Percentiles rank a stretch among this genome's conserved stretches.
phyloP scores from a whole-genome alignment of 2,113 vertebrate species.

The Nematolebias whitei region DNA sequence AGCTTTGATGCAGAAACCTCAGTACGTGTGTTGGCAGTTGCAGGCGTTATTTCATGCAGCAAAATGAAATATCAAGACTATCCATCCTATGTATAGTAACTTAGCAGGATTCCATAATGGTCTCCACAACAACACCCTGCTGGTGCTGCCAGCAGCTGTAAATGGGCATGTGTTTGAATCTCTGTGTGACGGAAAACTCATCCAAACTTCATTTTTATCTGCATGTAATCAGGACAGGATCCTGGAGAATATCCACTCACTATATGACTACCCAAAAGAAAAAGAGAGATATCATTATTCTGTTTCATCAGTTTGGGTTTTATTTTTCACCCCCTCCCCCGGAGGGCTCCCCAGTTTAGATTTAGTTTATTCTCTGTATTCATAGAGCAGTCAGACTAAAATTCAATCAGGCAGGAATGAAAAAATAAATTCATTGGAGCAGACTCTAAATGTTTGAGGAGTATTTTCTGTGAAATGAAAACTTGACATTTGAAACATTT shows the following conservation, averaged over 20 bases:
- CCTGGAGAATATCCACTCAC: slow-evolving; percentile 35
- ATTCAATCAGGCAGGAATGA: slow-evolving; percentile 26
- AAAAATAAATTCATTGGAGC: not conserved
- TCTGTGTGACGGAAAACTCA: slow-evolving; percentile 2
- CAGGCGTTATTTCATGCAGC: slow-evolving; percentile 54
- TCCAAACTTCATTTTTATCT: slow-evolving; percentile 28
- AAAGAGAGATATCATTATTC: slow-evolving; percentile 7
- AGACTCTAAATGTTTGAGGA: not conserved
- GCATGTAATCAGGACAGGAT: slow-evolving; percentile 50
- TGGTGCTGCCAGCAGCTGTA: slow-evolving; percentile 25
- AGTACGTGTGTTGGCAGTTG: slow-evolving; percentile 13
- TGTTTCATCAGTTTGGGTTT: not conserved
- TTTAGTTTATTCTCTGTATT: slow-evolving; percentile 12
- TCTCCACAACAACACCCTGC: slow-evolving; percentile 47
- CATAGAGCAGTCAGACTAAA: slow-evolving; percentile 18
- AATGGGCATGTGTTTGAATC: slow-evolving; percentile 4
- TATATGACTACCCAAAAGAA: slow-evolving; percentile 27
- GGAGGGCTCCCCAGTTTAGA: slow-evolving; percentile 14
- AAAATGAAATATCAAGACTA: slow-evolving; percentile 49
- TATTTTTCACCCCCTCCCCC: not conserved
- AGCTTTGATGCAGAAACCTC: slow-evolving; percentile 8
- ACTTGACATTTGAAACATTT: not conserved
- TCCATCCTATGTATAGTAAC: slow-evolving; percentile 65
- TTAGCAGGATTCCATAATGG: slow-evolving; percentile 37
- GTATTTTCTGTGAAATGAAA: no score